Percentiles rank a stretch among this genome's conserved stretches.
Evolutionary conservation across 2,113 vertebrate genomes (phyloP).

Genomic region (Callithrix jacchus): DNA sequence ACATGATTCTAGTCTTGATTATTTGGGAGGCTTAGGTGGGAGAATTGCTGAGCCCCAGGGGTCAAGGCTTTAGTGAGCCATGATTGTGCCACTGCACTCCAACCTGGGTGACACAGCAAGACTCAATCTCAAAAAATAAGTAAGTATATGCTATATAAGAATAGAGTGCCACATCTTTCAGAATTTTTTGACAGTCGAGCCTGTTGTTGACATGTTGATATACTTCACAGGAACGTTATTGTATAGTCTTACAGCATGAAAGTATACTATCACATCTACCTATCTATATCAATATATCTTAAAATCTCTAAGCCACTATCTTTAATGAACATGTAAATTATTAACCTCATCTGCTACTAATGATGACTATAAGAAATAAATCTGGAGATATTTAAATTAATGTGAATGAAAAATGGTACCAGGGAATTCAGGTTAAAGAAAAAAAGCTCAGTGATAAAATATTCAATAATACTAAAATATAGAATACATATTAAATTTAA

Average conservation of each 20-base stretch:
- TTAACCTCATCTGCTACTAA: background rate
- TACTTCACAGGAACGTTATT: background rate
- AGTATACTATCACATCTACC: background rate
- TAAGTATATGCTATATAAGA: background rate
- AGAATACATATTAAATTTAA: background rate
- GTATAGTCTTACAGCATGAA: background rate
- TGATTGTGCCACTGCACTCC: too few species aligned
- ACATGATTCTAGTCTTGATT: too few species aligned
- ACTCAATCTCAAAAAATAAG: too few species aligned
- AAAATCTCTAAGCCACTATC: background rate
- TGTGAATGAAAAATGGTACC: background rate
- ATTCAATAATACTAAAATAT: background rate
- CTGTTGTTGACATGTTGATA: background rate
- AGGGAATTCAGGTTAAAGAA: background rate
- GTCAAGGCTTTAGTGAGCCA: too few species aligned
- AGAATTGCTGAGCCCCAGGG: too few species aligned
- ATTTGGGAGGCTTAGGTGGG: too few species aligned
- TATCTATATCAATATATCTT: background rate
- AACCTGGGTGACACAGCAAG: too few species aligned
- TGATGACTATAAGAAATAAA: background rate
- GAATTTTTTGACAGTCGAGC: background rate
- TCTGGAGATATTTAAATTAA: slow-evolving; percentile 17
- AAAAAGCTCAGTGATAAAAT: background rate
- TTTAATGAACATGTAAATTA: background rate
- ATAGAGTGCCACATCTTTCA: background rate